These are phyloP conservation scores for Morpho helenor DNA, from an alignment of 2,888 invertebrate species.

Conservation along the genomic window DNA sequence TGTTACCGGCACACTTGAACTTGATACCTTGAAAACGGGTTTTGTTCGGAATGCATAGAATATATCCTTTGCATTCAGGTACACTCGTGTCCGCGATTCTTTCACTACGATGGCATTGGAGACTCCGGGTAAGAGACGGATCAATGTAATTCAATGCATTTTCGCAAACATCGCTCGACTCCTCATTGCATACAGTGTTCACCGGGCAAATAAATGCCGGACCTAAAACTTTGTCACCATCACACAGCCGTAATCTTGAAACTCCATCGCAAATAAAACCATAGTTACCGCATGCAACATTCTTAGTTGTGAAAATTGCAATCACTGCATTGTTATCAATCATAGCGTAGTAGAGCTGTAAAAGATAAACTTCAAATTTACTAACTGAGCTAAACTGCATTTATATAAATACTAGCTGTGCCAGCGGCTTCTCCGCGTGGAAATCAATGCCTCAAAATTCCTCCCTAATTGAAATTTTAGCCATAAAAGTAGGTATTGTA, in stretches of 20 bases:
- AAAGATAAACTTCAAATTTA: too few relatives aligned
- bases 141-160: conserved; percentile 56
- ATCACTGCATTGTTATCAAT: conserved; percentile 6
- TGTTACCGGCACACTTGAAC: conserved; percentile 65
- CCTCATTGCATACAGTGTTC: conserved; percentile 64
- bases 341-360: neutral
- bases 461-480: too few relatives aligned
- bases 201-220: conserved; percentile 61
- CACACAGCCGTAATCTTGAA: conserved; percentile 56
- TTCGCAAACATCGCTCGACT: conserved; percentile 65
- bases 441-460: too few relatives aligned
- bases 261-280: conserved; percentile 61
- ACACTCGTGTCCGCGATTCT: conserved; percentile 64
- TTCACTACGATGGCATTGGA: conserved; percentile 59
- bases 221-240: conserved; percentile 50
- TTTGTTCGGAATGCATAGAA: conserved; percentile 65
- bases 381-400: too few relatives aligned
- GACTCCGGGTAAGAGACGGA: conserved; percentile 45
- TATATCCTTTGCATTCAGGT: conserved; percentile 68
- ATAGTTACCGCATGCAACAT: conserved; percentile 57
- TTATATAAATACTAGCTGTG: too few relatives aligned
- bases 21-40: conserved; percentile 67
- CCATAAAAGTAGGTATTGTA: too few relatives aligned
- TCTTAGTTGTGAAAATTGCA: conserved; percentile 37
- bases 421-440: too few relatives aligned